Percentiles rank a stretch among this genome's conserved stretches.
Conservation (phyloP, 2,888 invertebrate species). For the Caenorhabditis sp. region DNA sequence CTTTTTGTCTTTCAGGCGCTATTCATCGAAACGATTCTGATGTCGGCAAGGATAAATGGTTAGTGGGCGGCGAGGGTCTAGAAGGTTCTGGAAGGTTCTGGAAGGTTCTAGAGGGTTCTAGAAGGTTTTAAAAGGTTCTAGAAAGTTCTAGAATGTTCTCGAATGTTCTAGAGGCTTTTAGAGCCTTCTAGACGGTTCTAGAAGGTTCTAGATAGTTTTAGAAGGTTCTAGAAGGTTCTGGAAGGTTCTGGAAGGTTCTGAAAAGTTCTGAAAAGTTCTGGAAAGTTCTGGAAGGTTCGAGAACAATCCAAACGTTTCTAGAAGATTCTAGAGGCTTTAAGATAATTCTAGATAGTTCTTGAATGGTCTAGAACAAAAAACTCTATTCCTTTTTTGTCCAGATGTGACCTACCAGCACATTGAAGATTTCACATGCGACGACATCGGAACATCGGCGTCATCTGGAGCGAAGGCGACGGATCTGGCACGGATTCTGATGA, state of each 20-base stretch:
- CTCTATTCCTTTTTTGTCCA: background rate
- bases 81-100: too few relatives aligned
- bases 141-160: too few relatives aligned
- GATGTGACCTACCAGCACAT: conserved; percentile 50
- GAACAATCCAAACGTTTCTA: too few relatives aligned
- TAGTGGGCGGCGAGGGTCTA: too few relatives aligned
- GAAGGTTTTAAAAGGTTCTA: too few relatives aligned
- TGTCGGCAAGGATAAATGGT: conserved; percentile 51
- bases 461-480: conserved; percentile 78
- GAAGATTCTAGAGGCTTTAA: too few relatives aligned
- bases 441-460: conserved; percentile 2
- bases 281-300: too few relatives aligned
- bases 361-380: background rate
- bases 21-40: conserved; percentile 64
- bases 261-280: too few relatives aligned
- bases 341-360: background rate
- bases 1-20: conserved; percentile 60
- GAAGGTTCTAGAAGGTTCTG: too few relatives aligned
- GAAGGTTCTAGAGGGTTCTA: background rate
- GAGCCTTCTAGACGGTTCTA: too few relatives aligned
- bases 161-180: too few relatives aligned
- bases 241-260: too few relatives aligned
- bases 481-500: conserved; percentile 78
- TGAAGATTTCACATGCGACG: conserved; percentile 56
- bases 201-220: background rate